Conservation (phyloP, 2,113 vertebrate species). For the Cavia porcellus region DNA sequence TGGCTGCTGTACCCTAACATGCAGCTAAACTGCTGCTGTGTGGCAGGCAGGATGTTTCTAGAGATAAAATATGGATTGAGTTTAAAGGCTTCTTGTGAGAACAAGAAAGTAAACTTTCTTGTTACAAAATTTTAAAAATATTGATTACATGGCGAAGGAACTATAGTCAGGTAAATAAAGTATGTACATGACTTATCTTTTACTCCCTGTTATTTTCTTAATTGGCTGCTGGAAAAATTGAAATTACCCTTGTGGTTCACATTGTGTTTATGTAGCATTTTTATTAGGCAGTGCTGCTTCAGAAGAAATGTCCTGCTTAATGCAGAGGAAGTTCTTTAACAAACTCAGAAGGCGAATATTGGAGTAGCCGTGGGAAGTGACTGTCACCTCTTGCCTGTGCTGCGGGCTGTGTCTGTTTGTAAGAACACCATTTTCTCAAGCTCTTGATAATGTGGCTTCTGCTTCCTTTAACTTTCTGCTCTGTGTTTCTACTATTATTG, state of each 20-base stretch:
- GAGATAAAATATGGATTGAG: not conserved
- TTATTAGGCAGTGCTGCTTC: not conserved
- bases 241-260: not conserved
- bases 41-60: not conserved
- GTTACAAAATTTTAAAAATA: not conserved
- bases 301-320: not conserved
- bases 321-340: not conserved
- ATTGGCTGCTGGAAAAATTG: not conserved
- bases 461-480: not conserved
- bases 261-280: not conserved
- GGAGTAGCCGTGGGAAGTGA: fast-evolving
- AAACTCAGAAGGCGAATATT: not conserved
- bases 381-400: not conserved
- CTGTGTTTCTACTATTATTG: not conserved
- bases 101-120: not conserved
- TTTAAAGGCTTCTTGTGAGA: not conserved
- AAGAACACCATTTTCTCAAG: not conserved
- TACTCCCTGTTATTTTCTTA: not conserved
- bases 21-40: not conserved
- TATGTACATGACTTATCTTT: not conserved
- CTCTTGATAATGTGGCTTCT: not conserved
- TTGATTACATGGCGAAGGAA: constrained; percentile 1
- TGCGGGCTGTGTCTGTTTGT: not conserved
- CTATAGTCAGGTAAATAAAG: not conserved
- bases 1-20: not conserved